Percentiles rank a stretch among this genome's conserved stretches.
phyloP scores from a whole-genome alignment of 2,113 vertebrate species.

The Burhinus oedicnemus region DNA sequence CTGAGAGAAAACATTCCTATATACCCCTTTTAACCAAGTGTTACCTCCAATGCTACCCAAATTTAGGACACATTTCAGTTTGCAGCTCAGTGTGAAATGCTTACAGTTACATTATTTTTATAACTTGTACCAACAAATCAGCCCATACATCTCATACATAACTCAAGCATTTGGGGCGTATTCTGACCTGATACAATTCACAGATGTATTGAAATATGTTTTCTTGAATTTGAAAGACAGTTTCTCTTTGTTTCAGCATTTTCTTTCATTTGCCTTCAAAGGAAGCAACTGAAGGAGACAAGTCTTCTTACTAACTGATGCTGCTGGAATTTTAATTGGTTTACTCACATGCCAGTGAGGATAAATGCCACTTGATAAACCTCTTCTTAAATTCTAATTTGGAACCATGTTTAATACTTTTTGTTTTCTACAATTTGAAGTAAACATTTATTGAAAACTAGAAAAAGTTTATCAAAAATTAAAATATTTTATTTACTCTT shows the following conservation, averaged over 20 bases:
- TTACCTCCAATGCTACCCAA: background rate
- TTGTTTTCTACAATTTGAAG: background rate
- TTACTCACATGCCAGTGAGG: background rate
- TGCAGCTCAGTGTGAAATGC: background rate
- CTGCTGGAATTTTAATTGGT: background rate
- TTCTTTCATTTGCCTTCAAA: background rate
- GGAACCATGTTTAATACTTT: background rate
- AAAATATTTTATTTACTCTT: background rate
- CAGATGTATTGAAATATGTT: background rate
- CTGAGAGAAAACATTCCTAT: background rate
- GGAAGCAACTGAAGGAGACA: background rate
- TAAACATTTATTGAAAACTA: background rate
- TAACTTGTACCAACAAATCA: background rate
- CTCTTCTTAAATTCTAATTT: background rate
- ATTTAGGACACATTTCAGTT: constrained; percentile 11
- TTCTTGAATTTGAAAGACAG: background rate
- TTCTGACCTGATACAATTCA: background rate
- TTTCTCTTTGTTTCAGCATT: background rate
- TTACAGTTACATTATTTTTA: constrained; percentile 6
- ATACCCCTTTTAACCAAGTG: background rate
- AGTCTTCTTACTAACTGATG: background rate
- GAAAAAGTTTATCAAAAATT: background rate
- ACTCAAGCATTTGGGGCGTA: background rate
- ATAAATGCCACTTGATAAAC: background rate
- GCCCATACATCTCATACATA: background rate